phyloP scores from a whole-genome alignment of 2,113 vertebrate genomes.

The Setophaga petechia region DNA sequence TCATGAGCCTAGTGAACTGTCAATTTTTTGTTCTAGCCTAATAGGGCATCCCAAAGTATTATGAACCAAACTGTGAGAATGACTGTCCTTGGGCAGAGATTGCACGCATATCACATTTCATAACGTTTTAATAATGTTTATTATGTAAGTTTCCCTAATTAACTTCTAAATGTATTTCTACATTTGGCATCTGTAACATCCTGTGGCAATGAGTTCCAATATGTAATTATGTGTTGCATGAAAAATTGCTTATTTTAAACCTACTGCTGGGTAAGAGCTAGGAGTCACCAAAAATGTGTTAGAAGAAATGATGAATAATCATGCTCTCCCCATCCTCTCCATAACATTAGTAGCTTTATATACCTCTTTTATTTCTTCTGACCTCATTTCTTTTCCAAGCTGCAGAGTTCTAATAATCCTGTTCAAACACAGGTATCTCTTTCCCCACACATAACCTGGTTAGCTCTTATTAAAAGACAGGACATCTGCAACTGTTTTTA shows the following conservation, averaged over 20 bases:
- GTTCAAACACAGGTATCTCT: not conserved
- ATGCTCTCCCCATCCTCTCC: not conserved
- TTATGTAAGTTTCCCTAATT: constrained; percentile 27
- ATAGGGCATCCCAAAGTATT: not conserved
- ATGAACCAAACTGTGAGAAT: not conserved
- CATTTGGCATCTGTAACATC: constrained; percentile 23
- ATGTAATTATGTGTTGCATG: not conserved
- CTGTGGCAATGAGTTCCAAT: not conserved
- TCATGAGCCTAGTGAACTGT: not conserved
- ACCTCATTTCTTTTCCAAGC: not conserved
- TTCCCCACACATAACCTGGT: not conserved
- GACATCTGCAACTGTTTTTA: not conserved
- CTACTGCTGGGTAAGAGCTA: constrained; percentile 4
- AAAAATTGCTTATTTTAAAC: constrained; percentile 41
- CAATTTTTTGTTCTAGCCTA: not conserved
- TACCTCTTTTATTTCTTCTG: not conserved
- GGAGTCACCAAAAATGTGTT: constrained; percentile 8
- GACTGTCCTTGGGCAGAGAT: not conserved
- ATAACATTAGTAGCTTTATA: not conserved
- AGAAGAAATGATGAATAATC: not conserved
- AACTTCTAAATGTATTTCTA: constrained; percentile 29
- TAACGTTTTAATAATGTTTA: not conserved
- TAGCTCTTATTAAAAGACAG: not conserved
- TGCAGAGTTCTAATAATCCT: not conserved
- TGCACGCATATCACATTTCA: not conserved